Conservation (phyloP, 2,888 invertebrate species). For the Rhyacophila evoluta region DNA sequence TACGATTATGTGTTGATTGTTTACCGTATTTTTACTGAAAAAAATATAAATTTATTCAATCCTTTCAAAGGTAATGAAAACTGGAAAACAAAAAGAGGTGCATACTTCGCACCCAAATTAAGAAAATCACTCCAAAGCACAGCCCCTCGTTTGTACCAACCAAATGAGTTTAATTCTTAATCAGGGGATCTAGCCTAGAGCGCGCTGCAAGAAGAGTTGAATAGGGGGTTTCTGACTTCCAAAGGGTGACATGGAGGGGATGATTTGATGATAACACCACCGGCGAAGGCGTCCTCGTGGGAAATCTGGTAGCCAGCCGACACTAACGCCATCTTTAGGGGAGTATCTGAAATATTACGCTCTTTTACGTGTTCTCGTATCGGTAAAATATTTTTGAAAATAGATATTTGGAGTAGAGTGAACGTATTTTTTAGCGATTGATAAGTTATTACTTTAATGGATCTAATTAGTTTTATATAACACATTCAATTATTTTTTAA, state of each 20-base stretch:
- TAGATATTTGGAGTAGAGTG: too few relatives aligned
- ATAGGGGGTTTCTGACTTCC: not conserved
- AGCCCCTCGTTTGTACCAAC: not conserved
- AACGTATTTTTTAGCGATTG: too few relatives aligned
- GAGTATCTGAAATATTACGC: not conserved
- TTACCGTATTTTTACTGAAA: too few relatives aligned
- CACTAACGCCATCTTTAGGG: constrained; percentile 25
- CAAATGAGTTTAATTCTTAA: constrained; percentile 22
- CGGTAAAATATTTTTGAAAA: too few relatives aligned
- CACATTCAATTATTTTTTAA: too few relatives aligned
- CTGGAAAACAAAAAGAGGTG: too few relatives aligned
- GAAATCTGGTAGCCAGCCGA: constrained; percentile 42
- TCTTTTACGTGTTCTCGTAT: not conserved
- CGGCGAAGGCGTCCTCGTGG: constrained; percentile 35
- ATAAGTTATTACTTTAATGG: too few relatives aligned
- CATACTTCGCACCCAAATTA: not conserved
- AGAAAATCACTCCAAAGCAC: not conserved
- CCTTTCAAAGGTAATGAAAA: too few relatives aligned
- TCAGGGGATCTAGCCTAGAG: constrained; percentile 12
- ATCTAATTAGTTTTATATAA: too few relatives aligned
- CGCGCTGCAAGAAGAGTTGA: not conserved
- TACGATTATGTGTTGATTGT: too few relatives aligned
- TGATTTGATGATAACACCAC: constrained; percentile 40
- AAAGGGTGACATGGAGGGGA: not conserved
- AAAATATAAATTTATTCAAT: too few relatives aligned